Base-by-base conservation (phyloP, 2,113 vertebrate genomes). In the Nothobranchius kuhntae region DNA sequence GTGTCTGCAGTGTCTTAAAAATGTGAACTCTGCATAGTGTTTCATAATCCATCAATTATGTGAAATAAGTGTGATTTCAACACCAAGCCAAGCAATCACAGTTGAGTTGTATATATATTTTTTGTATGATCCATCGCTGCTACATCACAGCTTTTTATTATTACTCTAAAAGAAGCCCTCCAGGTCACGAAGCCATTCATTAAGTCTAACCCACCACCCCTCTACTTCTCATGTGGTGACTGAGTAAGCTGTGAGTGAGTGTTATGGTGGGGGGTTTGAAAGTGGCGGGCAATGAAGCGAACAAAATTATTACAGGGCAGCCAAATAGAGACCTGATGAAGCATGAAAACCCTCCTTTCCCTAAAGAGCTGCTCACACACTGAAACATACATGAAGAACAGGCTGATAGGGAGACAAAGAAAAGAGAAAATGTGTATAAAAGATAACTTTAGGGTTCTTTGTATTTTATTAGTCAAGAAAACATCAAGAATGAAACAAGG, bases 221-320 rank as follows among this genome's bases (percentile, higher is more conserved):
- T 77, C 26, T 26, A 58, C 17, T 21, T 58, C 6, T 44, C n/a
- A 7, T 40, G 12, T 40, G 40, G 55, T 44, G 13, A 58, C 55
- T 21, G 48, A 52, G 63, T 77, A 69, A 71, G 58, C 78, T 81
- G 61, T 78, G 80, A 84, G 73, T 68, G 85, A 89, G 78, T 83
- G 78, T 89, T 83, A 73, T 77, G 66, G 73, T 72, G 78, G 76
- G 75, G 21, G 78, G 56, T 64, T 68, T 82, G 80, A 89, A 87
- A 78, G 87, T 79, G 65, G 81, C 75, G 55, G 65, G 82, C 87
- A 90, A 85, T 88, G 82, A 78, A 91, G 85, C 89, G 42, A 71
- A 83, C 82, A 84, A 51, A 89, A 82, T 87, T 89, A 87, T 91
- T 90, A 90, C 86, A 87, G 85, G 84, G 86, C 86, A 83, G 81